Evolutionary conservation across 1,140 invertebrate genomes (phyloP), one percentile per base, ranked within the genome.

Genomic region (Hypothenemus hampei): DNA sequence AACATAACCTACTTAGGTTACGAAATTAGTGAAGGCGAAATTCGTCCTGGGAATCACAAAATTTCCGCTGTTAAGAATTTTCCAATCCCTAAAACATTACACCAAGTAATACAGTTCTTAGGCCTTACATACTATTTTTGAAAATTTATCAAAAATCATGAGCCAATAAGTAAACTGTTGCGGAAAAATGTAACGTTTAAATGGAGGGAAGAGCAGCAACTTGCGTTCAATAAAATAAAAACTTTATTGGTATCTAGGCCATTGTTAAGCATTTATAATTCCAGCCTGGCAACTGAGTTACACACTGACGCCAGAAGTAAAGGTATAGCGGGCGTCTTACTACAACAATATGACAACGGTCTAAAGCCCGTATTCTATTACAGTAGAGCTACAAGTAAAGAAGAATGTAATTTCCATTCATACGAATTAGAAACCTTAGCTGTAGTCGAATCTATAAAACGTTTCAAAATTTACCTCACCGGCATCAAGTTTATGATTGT

Each of bases 71-170:
- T 69, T 4, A 1, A n/a, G 11, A 20, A 60, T 13, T 36, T 7
- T 29, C 13, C 46, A n/a, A 22, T 19, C 6, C 68, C 68, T 6
- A 57, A 39, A 19, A 66, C 61, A 37, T 48, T 62, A 15, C 59
- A 66, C 19, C 40, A 66, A 20, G 26, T 77, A 3, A 45, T 67
- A 37, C 48, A 51, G 37, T 74, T 77, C 41, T 36, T 74, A 3
- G 73, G 76, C 13, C 49, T 77, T 8, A 47, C 53, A 4, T 58
- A 59, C 13, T 66, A 62, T 41, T 69, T 69, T 37, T 20, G 65
- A 16, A 60, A 65, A 19, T 68, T 65, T 35, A 48, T 66, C 3
- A 29, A 43, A 24, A 37, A 61, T 19, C 66, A 65, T 51, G 61
- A 61, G 0, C 33, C 36, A 0, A 61, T 62, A 22, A 55, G 57